Conservation (phyloP, 1,140 invertebrate genomes). For the Zaprionus davidi region DNA sequence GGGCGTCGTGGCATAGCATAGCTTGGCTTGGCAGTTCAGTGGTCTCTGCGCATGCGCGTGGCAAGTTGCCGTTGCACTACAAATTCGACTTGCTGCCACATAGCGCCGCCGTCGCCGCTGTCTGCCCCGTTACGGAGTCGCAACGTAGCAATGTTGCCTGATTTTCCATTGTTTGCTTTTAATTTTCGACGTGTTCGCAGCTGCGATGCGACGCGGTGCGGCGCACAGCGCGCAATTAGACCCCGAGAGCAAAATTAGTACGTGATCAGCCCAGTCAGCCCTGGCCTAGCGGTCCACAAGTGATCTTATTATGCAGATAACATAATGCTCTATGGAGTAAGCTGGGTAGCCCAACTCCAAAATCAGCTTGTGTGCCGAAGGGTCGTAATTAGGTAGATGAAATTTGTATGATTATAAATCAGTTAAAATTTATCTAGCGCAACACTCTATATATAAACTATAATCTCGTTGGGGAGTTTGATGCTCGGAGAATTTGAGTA, state of each 20-base stretch:
- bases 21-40: constrained; percentile 41
- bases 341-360: neutral
- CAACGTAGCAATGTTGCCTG: constrained; percentile 32
- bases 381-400: neutral
- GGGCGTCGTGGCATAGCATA: constrained; percentile 1
- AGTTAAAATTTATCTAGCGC: constrained; percentile 2
- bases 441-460: neutral
- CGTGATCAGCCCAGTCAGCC: constrained; percentile 36
- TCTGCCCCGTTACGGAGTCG: constrained; percentile 42
- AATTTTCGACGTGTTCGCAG: constrained; percentile 68
- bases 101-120: neutral
- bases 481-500: neutral
- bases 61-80: constrained; percentile 69
- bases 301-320: constrained; percentile 46
- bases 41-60: constrained; percentile 61
- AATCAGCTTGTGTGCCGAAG: neutral
- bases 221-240: constrained; percentile 29
- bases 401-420: constrained; percentile 1
- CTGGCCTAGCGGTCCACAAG: constrained; percentile 38
- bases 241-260: constrained; percentile 38
- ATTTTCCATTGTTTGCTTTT: constrained; percentile 73
- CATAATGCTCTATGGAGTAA: neutral
- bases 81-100: constrained; percentile 52
- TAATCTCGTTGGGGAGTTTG: neutral
- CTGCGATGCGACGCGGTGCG: constrained; percentile 9